Evolutionary conservation across 2,113 vertebrate species (phyloP), one percentile per base, ranked within the genome.

Genomic region (Pyrgilauda ruficollis): DNA sequence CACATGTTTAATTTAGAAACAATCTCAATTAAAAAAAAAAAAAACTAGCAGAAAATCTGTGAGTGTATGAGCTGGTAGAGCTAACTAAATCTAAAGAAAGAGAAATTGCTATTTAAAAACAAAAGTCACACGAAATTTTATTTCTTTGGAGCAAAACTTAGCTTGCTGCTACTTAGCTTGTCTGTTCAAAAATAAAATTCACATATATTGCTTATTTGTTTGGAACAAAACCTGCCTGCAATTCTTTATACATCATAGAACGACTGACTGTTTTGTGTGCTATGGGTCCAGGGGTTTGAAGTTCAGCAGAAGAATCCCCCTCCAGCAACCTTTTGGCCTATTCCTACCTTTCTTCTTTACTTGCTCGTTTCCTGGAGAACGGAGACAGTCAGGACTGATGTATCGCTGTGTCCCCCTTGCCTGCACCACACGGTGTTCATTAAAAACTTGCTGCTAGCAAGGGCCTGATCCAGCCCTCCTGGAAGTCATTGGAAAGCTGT

Each of bases 371-470:
- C 83, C 88, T 56, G 73, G 59, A 72, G 56, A 77, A 88, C 17
- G 47, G 47, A 96, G 82, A 80, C n/a, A 88, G 66, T 61, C 63
- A 66, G 79, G 90, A 61, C 79, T 93, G 90, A 88, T 94, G 93
- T 77, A 77, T 55, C n/a, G 3, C 73, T 64, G 18, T 59, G 49
- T 59, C 52, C 76, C 89, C 52, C 46, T 96, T 89, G 56, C 61
- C 73, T 80, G 83, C 50, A 92, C 80, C 79, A 81, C 91, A 35
- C 49, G 11, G 55, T 72, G 82, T 95, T 96, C 94, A 95, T 94
- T 96, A 96, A 94, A 89, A 96, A 94, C 82, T 95, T 92, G 85
- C 94, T 96, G 90, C 79, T 86, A 94, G 93, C 94, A 43, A 90
- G 92, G 92, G 90, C 90, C 94, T 87, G 95, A 96, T 95, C 93